A percentile compares a stretch with the other conserved stretches of the same genome.
Conservation (phyloP, 2,888 invertebrate species). For the Ethmia dodecea region DNA sequence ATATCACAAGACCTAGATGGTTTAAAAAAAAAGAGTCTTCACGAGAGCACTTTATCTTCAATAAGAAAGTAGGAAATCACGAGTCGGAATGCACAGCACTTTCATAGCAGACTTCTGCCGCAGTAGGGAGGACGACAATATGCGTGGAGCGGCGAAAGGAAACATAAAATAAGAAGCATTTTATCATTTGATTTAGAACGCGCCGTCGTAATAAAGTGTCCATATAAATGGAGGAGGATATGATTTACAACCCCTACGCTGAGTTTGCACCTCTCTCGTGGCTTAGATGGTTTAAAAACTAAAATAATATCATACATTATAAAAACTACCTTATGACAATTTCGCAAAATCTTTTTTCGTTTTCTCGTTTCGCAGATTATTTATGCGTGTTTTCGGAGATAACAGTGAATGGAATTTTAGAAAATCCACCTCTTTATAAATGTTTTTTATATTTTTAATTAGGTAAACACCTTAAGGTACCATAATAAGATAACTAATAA, state of each 20-base stretch:
- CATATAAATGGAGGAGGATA: constrained; percentile 71
- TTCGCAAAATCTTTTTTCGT: constrained; percentile 7
- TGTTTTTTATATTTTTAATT: too few species aligned
- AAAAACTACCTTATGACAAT: constrained; percentile 11
- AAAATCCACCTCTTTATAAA: too few species aligned
- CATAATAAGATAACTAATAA: too few species aligned
- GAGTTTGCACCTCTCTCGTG: constrained; percentile 55
- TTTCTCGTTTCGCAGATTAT: not conserved
- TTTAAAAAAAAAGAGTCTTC: too few species aligned
- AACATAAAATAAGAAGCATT: constrained; percentile 73
- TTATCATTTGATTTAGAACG: constrained; percentile 76
- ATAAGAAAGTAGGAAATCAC: constrained; percentile 27
- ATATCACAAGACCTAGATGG: not conserved
- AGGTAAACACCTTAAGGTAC: too few species aligned
- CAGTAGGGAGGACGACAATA: constrained; percentile 43
- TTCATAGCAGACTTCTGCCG: constrained; percentile 15
- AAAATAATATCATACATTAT: constrained; percentile 24
- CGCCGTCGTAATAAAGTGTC: constrained; percentile 73
- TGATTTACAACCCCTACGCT: constrained; percentile 64
- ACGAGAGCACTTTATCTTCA: constrained; percentile 22
- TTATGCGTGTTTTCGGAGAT: constrained; percentile 10
- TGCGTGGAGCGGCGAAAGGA: constrained; percentile 57
- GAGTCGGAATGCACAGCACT: constrained; percentile 28
- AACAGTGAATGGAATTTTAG: constrained; percentile 15
- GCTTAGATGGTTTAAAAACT: constrained; percentile 43